A percentile compares a stretch with the other conserved stretches of the same genome.
phyloP scores from a whole-genome alignment of 2,888 invertebrate genomes.

The Congeria kusceri region DNA sequence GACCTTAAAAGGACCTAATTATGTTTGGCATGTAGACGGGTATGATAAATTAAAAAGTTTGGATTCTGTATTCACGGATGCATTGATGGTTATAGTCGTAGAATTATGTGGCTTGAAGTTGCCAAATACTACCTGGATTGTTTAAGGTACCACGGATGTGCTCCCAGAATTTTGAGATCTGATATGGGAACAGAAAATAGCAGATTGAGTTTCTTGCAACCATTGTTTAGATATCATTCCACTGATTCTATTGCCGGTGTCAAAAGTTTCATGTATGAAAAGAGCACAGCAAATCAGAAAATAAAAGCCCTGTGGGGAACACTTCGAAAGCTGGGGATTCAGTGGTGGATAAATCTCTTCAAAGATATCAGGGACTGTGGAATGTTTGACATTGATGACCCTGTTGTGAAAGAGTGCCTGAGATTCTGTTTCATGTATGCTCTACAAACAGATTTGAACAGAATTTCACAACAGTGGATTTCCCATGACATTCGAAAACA shows the following conservation, averaged over 20 bases:
- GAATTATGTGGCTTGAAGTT: conserved; percentile 29
- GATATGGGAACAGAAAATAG: conserved; percentile 32
- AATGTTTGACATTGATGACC: conserved; percentile 10
- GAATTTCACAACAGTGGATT: conserved; percentile 30
- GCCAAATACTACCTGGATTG: conserved; percentile 31
- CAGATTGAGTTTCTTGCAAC: conserved; percentile 7
- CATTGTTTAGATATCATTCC: conserved; percentile 16
- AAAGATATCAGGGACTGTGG: conserved; percentile 38
- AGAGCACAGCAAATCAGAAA: conserved; percentile 38
- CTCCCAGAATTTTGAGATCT: conserved; percentile 7
- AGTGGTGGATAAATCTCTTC: conserved; percentile 47
- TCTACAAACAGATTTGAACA: conserved; percentile 37
- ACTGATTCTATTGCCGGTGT: conserved; percentile 25
- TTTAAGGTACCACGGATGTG: not conserved
- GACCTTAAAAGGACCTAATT: conserved; percentile 14
- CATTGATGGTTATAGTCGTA: conserved; percentile 35
- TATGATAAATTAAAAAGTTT: conserved; percentile 29
- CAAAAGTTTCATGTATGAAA: conserved; percentile 37
- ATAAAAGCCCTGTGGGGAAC: conserved; percentile 37
- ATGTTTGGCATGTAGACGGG: conserved; percentile 32
- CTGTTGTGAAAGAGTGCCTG: conserved; percentile 14
- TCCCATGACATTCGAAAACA: conserved; percentile 19
- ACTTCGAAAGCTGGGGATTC: conserved; percentile 5
- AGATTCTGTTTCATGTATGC: conserved; percentile 41
- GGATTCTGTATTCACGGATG: conserved; percentile 29